Evolutionary conservation across 92 coral and sea anemone genomes (phyloP).

Genomic region (Epizoanthus scotinus): DNA sequence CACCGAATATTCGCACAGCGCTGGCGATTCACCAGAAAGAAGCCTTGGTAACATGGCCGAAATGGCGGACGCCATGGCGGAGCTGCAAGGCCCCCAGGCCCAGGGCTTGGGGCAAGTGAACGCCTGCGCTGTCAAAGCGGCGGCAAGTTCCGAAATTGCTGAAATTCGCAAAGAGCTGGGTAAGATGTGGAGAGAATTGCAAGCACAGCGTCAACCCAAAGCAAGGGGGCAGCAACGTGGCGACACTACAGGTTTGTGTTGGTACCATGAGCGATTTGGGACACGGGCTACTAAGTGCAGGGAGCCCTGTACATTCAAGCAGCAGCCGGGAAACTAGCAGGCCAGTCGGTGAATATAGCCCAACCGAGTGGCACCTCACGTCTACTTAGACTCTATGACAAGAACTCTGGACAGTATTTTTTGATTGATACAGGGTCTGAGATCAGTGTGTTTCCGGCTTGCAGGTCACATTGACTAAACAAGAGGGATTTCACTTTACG

Average conservation of each 20-base stretch:
- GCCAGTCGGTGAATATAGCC: conserved; percentile 55
- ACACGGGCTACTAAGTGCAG: conserved; percentile 44
- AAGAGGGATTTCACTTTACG: background rate
- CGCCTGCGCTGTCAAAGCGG: background rate
- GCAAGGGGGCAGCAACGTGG: background rate
- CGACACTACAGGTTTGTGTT: conserved; percentile 9
- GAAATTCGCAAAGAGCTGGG: background rate
- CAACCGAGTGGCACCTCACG: conserved; percentile 45
- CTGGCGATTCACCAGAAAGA: conserved; percentile 39
- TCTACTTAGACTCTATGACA: conserved; percentile 44
- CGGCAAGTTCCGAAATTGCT: background rate
- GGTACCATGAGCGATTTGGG: conserved; percentile 52
- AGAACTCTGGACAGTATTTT: background rate
- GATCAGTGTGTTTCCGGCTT: conserved; percentile 49
- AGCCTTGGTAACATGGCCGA: conserved; percentile 45
- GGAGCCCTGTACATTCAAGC: conserved; percentile 56
- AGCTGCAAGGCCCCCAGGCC: conserved; percentile 55
- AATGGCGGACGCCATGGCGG: conserved; percentile 63
- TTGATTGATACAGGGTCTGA: conserved; percentile 56
- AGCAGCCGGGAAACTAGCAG: conserved; percentile 44
- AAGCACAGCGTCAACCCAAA: background rate
- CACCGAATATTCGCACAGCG: conserved; percentile 46
- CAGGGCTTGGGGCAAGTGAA: background rate
- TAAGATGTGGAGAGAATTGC: conserved; percentile 2
- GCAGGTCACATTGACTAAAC: conserved; percentile 34